Evolutionary conservation across 2,888 invertebrate species (phyloP), one percentile per base, ranked within the genome.

Genomic region (Parnassius orleans): DNA sequence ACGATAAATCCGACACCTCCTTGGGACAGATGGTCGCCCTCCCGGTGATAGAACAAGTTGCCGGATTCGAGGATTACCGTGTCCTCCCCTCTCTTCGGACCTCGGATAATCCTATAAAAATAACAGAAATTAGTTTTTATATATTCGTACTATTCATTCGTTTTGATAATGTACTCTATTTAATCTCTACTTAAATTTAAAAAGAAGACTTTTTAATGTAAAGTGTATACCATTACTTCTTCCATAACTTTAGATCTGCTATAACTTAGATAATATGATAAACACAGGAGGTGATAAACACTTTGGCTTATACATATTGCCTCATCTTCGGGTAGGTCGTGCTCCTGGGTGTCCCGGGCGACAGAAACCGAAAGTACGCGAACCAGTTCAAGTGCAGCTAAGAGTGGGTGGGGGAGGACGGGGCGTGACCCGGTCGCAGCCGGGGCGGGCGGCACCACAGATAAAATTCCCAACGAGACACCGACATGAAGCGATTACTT

Each of bases 371-470:
- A 86, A 84, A 86, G 86, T 86, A 76, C 75, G 75, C 75, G 73
- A 81, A 81, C 81, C 82, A 80, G 85, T 87, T 87, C 87, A 86
- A 87, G 86, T 79, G 83, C 87, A 84, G 66, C 60, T 53, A 51
- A 65, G 58, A 50, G 55, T 10, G 55, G 54, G 15, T 68, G 66
- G 67, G 69, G 64, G 66, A 68, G 71, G 68, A 68, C 68, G 69
- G 69, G 68, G 66, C 72, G 74, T 80, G 81, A 83, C 84, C 83
- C 74, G 83, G 82, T 77, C 80, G 76, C 74, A 64, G 66, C 73
- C 69, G 69, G 74, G 66, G 59, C 61, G 57, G 58, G 50, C 54
- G 58, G 47, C 61, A 64, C 58, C 50, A 15, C 55, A 52, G 55
- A 63, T 63, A 55, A 63, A 63, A 55, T 54, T 55, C 24, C 58